phyloP scores from a whole-genome alignment of 2,113 vertebrate species.

The Paraplagusia blochii region DNA sequence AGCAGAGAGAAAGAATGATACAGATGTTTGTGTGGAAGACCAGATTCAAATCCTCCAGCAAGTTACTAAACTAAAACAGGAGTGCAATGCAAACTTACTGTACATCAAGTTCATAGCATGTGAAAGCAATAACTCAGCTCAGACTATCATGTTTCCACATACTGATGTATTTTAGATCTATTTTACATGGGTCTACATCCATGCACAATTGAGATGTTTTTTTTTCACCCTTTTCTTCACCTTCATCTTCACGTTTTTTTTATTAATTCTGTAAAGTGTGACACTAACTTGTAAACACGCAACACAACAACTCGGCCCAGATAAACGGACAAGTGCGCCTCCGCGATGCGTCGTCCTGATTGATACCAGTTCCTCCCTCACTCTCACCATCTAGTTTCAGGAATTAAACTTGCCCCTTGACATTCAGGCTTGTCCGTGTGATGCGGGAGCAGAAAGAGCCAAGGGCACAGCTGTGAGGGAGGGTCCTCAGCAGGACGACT shows the following conservation, averaged over 20 bases:
- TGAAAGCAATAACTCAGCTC: constrained; percentile 37
- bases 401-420: constrained; percentile 72
- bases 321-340: constrained; percentile 15
- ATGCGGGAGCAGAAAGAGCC: constrained; percentile 46
- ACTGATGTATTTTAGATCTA: neutral
- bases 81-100: constrained; percentile 31
- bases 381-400: constrained; percentile 62
- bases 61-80: constrained; percentile 48
- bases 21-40: constrained; percentile 58
- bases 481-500: constrained; percentile 58
- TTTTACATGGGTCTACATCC: neutral
- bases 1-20: constrained; percentile 36
- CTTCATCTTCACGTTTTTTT: constrained; percentile 4
- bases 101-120: constrained; percentile 43
- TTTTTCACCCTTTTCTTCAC: neutral
- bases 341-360: neutral
- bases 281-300: constrained; percentile 4
- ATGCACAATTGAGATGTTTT: constrained; percentile 20
- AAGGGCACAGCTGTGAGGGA: constrained; percentile 70
- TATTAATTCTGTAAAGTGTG: constrained; percentile 5
- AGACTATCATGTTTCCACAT: constrained; percentile 25
- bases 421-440: constrained; percentile 57
- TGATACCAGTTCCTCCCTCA: constrained; percentile 1
- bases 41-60: constrained; percentile 49
- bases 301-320: constrained; percentile 2